Conservation (phyloP, 2,113 vertebrate genomes). For the Ariopsis seemanni region DNA sequence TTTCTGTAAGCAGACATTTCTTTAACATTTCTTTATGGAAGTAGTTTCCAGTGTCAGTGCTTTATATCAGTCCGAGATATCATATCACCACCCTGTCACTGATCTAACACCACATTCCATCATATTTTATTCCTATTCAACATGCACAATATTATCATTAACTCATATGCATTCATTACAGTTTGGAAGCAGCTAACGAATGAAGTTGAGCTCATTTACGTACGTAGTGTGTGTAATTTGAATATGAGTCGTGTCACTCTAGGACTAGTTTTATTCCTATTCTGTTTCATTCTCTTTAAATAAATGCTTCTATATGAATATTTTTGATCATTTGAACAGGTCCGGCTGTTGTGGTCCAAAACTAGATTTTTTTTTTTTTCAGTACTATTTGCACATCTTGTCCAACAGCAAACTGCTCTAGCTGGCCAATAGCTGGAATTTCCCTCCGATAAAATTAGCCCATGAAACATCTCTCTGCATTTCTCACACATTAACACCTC, state of each 20-base stretch:
- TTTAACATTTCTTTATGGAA: background rate
- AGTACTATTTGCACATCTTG: conserved; percentile 8
- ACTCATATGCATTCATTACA: background rate
- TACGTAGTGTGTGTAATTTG: background rate
- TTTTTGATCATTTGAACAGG: background rate
- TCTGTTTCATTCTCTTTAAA: background rate
- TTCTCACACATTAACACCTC: conserved; percentile 55
- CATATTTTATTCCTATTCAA: background rate
- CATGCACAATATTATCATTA: background rate
- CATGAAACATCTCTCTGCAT: conserved; percentile 45
- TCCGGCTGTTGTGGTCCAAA: background rate
- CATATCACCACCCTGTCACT: too few relatives aligned
- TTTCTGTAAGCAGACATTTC: too few relatives aligned
- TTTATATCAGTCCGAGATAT: background rate
- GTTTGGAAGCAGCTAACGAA: background rate
- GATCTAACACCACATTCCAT: background rate
- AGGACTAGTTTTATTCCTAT: background rate
- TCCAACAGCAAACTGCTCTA: background rate
- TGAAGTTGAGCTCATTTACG: background rate
- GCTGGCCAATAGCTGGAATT: conserved; percentile 31
- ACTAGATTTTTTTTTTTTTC: background rate
- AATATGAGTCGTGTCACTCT: background rate
- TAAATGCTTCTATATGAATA: background rate
- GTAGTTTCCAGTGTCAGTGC: background rate
- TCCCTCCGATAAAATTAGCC: conserved; percentile 46